These are phyloP conservation scores for Patella caerulea DNA, from an alignment of 2,888 invertebrate species.

Conservation along the genomic window DNA sequence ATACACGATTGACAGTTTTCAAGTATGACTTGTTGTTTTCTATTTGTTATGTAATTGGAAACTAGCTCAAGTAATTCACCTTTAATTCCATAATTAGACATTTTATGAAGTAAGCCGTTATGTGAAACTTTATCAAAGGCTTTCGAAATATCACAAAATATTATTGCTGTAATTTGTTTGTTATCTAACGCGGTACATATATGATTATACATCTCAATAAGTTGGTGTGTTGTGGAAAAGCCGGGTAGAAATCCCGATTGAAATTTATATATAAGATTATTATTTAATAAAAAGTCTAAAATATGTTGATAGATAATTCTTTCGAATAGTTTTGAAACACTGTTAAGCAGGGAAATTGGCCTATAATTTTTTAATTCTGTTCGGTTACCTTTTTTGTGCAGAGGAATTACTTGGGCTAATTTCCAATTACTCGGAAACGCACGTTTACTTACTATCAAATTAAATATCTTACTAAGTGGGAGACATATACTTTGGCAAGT, in stretches of 20 bases:
- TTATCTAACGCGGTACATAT: slow-evolving; percentile 28
- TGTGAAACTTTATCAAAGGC: slow-evolving; percentile 18
- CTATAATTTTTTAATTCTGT: slow-evolving; percentile 36
- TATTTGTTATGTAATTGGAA: neutral
- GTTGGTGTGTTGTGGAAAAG: slow-evolving; percentile 40
- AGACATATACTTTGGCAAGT: too few species aligned
- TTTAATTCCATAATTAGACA: slow-evolving; percentile 17
- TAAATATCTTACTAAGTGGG: too few species aligned
- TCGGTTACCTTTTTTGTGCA: slow-evolving; percentile 40
- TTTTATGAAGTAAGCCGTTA: slow-evolving; percentile 15
- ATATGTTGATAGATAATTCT: slow-evolving; percentile 36
- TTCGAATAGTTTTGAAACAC: slow-evolving; percentile 37
- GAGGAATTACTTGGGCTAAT: slow-evolving; percentile 33
- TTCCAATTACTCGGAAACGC: slow-evolving; percentile 37
- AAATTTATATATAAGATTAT: slow-evolving; percentile 34
- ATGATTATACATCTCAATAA: slow-evolving; percentile 35
- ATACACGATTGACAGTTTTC: neutral
- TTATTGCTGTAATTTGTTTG: slow-evolving; percentile 31
- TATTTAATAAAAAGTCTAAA: slow-evolving; percentile 27
- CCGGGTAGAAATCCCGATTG: slow-evolving; percentile 42
- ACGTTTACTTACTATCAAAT: neutral
- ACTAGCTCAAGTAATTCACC: neutral
- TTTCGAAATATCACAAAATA: slow-evolving; percentile 38
- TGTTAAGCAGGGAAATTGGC: slow-evolving; percentile 37
- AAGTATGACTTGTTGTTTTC: neutral